These are phyloP conservation scores for Busarellus nigricollis DNA, from an alignment of 2,797 vertebrate species.

Conservation along the genomic window DNA sequence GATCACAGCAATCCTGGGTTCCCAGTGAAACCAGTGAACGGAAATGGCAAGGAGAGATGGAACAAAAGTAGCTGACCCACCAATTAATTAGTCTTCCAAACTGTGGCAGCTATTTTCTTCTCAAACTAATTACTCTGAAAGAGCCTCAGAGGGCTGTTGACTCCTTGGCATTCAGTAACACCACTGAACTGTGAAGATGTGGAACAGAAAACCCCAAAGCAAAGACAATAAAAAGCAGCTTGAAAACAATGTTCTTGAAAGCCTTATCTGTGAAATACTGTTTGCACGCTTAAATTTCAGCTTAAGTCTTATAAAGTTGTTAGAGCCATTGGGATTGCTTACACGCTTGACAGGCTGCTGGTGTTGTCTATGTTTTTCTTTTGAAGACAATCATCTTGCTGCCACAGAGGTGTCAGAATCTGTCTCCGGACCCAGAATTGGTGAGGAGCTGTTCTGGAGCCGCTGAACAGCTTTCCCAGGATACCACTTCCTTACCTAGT, in stretches of 20 bases:
- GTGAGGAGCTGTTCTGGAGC: neutral
- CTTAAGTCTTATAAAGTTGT: neutral
- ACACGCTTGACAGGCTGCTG: neutral
- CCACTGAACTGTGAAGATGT: neutral
- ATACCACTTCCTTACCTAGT: neutral
- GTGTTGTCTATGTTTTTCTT: rapidly evolving
- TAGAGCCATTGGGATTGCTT: neutral
- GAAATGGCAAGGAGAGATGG: neutral
- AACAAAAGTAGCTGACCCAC: neutral
- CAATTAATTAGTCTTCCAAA: neutral
- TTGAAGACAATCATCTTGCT: neutral
- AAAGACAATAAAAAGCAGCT: neutral
- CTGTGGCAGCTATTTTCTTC: neutral
- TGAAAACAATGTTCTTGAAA: neutral
- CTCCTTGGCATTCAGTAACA: neutral
- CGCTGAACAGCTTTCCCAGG: neutral
- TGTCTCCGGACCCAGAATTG: neutral
- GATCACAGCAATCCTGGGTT: neutral
- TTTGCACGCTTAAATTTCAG: neutral
- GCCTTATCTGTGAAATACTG: neutral
- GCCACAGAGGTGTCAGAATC: neutral
- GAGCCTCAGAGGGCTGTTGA: neutral
- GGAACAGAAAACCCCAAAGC: neutral
- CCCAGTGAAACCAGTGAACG: neutral
- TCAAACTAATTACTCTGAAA: neutral